Evolutionary conservation across 2,888 invertebrate species (phyloP).

Genomic region (Holacanthella duospinosa): DNA sequence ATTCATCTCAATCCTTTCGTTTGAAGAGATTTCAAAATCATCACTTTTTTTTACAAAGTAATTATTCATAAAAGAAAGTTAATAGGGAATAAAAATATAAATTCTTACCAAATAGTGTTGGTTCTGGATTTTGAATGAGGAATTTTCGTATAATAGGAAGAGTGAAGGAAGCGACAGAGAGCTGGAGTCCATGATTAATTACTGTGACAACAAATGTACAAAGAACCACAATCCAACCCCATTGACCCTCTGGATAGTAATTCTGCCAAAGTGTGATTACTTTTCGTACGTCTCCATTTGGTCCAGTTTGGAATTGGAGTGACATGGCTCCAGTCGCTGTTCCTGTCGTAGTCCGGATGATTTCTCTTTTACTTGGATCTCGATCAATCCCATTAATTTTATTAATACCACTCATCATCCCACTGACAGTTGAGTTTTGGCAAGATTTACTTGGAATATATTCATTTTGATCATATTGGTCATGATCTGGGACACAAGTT

Average conservation of each 20-base stretch:
- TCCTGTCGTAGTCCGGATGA: not conserved
- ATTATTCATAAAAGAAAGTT: not conserved
- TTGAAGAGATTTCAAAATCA: not conserved
- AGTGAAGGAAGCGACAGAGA: constrained; percentile 27
- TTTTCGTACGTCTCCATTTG: constrained; percentile 31
- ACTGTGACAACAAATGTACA: constrained; percentile 29
- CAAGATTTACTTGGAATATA: not conserved
- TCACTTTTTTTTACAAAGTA: not conserved
- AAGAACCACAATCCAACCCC: constrained; percentile 34
- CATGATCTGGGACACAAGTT: not conserved
- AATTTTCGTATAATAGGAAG: constrained; percentile 21
- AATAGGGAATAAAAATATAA: not conserved
- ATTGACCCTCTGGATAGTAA: constrained; percentile 34
- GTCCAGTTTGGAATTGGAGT: constrained; percentile 4
- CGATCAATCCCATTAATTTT: not conserved
- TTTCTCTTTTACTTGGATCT: not conserved
- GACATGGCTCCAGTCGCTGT: constrained; percentile 6
- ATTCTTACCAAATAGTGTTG: constrained; percentile 24
- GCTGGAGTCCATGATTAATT: constrained; percentile 33
- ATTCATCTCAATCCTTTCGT: too few relatives aligned
- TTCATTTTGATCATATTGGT: too few relatives aligned
- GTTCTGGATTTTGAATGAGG: constrained; percentile 21
- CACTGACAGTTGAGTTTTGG: not conserved
- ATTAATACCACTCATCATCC: not conserved
- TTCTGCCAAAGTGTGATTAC: constrained; percentile 34